Conservation (phyloP, 2,113 vertebrate species). For the Apteryx mantelli region DNA sequence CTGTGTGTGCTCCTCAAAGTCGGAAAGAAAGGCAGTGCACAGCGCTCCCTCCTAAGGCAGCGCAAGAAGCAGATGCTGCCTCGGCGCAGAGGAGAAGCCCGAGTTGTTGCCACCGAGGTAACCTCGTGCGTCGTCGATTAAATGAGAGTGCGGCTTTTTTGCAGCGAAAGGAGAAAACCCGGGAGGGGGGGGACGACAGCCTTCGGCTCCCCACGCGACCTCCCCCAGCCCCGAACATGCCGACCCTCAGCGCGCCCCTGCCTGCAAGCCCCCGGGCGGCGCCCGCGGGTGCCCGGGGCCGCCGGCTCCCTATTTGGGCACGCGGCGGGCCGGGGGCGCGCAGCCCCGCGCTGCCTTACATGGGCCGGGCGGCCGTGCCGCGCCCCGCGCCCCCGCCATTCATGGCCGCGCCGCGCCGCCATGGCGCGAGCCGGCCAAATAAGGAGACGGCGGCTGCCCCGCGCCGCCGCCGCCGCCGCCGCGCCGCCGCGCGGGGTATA, state of each 20-base stretch:
- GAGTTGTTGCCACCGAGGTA: not conserved
- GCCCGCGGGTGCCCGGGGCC: not conserved
- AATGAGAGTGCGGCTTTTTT: not conserved
- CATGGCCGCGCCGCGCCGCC: too few relatives aligned
- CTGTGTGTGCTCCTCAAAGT: not conserved
- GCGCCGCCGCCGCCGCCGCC: too few relatives aligned
- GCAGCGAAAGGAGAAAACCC: not conserved
- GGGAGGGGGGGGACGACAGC: rapidly evolving
- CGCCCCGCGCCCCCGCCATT: too few relatives aligned
- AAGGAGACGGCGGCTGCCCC: too few relatives aligned
- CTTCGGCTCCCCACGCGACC: not conserved
- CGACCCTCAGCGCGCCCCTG: not conserved
- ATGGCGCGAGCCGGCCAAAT: too few relatives aligned
- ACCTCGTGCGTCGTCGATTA: not conserved
- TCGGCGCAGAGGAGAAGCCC: not conserved
- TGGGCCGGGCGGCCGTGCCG: conserved; percentile 74
- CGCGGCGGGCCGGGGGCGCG: conserved; percentile 53
- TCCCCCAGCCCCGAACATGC: not conserved
- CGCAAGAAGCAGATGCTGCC: not conserved
- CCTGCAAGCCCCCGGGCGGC: not conserved
- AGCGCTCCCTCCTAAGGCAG: not conserved
- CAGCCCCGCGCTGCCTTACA: conserved; percentile 79
- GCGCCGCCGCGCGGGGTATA: too few relatives aligned
- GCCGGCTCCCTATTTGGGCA: conserved; percentile 77
- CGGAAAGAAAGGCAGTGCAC: not conserved